phyloP scores from a whole-genome alignment of 2,113 vertebrate genomes.

The Merops nubicus region DNA sequence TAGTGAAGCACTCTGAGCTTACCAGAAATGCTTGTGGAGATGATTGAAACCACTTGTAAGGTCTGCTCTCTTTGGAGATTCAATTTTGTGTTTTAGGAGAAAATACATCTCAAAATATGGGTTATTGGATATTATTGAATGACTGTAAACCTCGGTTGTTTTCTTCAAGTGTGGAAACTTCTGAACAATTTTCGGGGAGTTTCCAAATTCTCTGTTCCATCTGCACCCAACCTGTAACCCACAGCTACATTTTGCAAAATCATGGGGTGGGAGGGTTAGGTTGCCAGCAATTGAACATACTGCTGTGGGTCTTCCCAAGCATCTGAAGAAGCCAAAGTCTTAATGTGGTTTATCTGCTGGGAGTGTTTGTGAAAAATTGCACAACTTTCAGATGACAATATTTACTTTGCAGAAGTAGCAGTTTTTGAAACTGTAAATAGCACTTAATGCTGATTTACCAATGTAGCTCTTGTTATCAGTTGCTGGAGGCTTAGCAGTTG shows the following conservation, averaged over 20 bases:
- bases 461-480: neutral
- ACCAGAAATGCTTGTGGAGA: neutral
- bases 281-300: neutral
- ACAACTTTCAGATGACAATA: constrained; percentile 21
- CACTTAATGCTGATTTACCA: neutral
- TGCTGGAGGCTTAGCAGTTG: neutral
- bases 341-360: neutral
- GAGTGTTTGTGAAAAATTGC: neutral
- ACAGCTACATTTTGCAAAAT: neutral
- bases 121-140: neutral
- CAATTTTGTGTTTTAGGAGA: neutral
- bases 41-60: neutral
- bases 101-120: neutral
- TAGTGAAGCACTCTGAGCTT: neutral
- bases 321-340: neutral
- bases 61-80: too few species aligned
- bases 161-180: neutral
- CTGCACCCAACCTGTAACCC: neutral
- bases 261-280: neutral
- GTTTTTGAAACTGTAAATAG: neutral
- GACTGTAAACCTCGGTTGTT: neutral
- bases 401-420: neutral
- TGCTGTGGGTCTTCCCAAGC: neutral
- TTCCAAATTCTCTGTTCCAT: neutral
- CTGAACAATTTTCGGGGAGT: neutral